A percentile compares a stretch with the other conserved stretches of the same genome.
Conservation (phyloP, 2,888 invertebrate species). For the Pristionchus fissidentatus region DNA sequence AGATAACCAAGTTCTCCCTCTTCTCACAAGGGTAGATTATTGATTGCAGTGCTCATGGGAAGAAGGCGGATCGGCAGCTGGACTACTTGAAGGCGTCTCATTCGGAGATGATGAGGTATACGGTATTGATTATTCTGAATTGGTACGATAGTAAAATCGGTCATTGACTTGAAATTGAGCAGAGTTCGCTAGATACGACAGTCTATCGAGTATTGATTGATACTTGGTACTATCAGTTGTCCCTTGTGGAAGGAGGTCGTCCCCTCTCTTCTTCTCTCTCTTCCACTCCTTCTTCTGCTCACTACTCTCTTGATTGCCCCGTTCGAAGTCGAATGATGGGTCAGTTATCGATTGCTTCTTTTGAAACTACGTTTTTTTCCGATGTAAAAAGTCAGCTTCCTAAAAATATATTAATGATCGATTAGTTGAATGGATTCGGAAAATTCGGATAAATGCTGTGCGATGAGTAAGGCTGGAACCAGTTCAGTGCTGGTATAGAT, state of each 20-base stretch:
- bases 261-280: slow-evolving; percentile 31
- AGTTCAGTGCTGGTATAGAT: too few relatives aligned
- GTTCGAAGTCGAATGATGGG: slow-evolving; percentile 31
- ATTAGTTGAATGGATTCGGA: too few relatives aligned
- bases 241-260: not conserved
- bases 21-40: too few relatives aligned
- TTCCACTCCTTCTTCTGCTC: not conserved
- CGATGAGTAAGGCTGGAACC: too few relatives aligned
- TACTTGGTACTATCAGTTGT: not conserved
- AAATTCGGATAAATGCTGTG: too few relatives aligned
- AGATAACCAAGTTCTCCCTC: too few relatives aligned
- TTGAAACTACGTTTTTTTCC: not conserved
- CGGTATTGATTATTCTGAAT: not conserved
- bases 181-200: not conserved
- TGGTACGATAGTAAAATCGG: not conserved
- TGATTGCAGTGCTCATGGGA: slow-evolving; percentile 42
- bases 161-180: not conserved
- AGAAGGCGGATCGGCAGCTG: slow-evolving; percentile 34
- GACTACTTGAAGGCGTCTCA: slow-evolving; percentile 40
- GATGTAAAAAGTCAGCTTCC: not conserved
- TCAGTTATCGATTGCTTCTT: not conserved
- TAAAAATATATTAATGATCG: not conserved
- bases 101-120: slow-evolving; percentile 33
- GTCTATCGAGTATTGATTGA: not conserved
- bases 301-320: slow-evolving; percentile 50